Evolutionary conservation across 2,888 invertebrate genomes (phyloP), one percentile per base, ranked within the genome.

Genomic region (Drosophila buzzatii): DNA sequence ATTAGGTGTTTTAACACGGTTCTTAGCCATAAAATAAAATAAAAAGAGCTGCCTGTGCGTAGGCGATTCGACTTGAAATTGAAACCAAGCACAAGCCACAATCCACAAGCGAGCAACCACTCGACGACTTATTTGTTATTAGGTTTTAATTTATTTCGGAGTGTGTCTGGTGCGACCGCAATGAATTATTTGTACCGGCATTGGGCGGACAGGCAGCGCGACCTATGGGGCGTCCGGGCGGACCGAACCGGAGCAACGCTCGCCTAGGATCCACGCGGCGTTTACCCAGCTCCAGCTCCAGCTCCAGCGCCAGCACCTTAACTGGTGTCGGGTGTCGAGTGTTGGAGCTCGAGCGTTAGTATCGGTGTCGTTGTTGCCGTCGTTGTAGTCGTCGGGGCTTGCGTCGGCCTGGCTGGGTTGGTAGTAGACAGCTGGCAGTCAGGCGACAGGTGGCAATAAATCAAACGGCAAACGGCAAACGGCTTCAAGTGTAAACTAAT

Each of bases 401-500:
- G 56, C 61, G 51, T 63, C 47, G 37, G 33, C 8, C 44, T 60
- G 55, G 67, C 51, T 51, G 63, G 70, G 68, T 73, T 89, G 85
- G 85, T 85, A 75, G 82, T 85, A 82, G 90, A 89, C 89, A 82
- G 83, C 84, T 90, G 89, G 87, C 89, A 88, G 85, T 82, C 83
- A 75, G 81, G 79, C 81, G 90, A 91, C 91, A 90, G 90, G 79
- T 88, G 85, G 81, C 79, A 82, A 91, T 90, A 91, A 90, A 90
- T 89, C 89, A 90, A 79, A 84, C 70, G 82, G 85, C 81, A 81
- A 82, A 81, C 84, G 80, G 82, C 89, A 81, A 84, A 81, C 84
- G 79, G 82, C 89, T 91, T 87, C 90, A 91, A 91, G 91, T 91
- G 91, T 90, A 90, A 91, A 90, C 92, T 91, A 92, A 91, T 91